A percentile compares a stretch with the other conserved stretches of the same genome.
Conservation (phyloP, 2,113 vertebrate species). For the Hucho hucho region DNA sequence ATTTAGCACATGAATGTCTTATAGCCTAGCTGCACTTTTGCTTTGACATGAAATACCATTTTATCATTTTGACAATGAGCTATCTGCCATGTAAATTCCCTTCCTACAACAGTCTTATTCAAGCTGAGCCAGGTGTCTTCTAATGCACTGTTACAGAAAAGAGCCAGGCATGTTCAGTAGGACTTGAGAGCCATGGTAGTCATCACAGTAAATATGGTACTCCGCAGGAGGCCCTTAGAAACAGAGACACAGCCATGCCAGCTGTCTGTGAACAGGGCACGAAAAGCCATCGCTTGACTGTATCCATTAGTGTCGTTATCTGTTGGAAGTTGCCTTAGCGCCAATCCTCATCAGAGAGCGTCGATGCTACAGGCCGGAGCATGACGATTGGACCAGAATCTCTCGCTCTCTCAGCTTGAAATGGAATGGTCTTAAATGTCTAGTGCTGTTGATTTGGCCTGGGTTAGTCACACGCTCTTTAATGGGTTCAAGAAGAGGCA, state of each 20-base stretch:
- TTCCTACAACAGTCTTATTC: neutral
- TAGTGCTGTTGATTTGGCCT: conserved; percentile 27
- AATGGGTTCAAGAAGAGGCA: conserved; percentile 19
- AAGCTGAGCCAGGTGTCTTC: neutral
- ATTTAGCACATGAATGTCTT: neutral
- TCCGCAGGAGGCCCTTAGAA: conserved; percentile 36
- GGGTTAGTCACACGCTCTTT: conserved; percentile 30
- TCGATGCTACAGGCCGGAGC: neutral
- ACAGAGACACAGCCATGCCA: conserved; percentile 45
- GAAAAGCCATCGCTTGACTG: neutral
- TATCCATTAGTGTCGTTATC: neutral
- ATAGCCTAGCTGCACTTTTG: neutral
- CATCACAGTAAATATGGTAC: conserved; percentile 50
- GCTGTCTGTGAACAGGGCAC: conserved; percentile 5
- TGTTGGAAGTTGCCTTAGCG: neutral
- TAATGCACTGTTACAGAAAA: neutral
- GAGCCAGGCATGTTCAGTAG: neutral
- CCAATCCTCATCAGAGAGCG: neutral
- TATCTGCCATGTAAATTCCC: neutral
- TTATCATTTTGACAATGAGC: neutral
- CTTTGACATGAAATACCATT: neutral
- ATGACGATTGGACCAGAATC: conserved; percentile 23
- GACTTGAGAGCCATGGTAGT: conserved; percentile 11
- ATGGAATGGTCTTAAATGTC: conserved; percentile 33
- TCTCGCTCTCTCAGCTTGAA: conserved; percentile 31